A percentile compares a stretch with the other conserved stretches of the same genome.
Conservation (phyloP, 2,113 vertebrate species). For the Gnathonemus longibarbis region DNA sequence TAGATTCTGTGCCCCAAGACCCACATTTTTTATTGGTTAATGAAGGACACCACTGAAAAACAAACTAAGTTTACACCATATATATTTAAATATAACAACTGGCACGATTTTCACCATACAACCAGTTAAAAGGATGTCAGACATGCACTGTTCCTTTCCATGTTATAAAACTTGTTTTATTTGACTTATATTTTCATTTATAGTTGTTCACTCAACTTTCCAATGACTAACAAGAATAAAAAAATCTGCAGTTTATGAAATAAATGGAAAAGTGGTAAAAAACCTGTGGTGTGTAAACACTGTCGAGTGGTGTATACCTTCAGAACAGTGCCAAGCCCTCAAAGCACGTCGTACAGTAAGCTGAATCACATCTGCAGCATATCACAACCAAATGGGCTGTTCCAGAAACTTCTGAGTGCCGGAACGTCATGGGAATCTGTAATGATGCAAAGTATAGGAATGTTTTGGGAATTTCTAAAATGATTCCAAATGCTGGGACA, state of each 20-base stretch:
- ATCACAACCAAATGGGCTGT: neutral
- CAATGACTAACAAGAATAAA: too few species aligned
- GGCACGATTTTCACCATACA: neutral
- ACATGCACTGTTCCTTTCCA: too few species aligned
- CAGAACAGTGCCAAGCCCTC: neutral
- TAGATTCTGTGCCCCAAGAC: too few species aligned
- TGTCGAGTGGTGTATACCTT: neutral
- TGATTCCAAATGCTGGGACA: neutral
- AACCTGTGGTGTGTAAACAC: too few species aligned
- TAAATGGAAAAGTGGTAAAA: too few species aligned
- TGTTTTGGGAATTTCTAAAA: neutral
- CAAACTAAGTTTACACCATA: neutral
- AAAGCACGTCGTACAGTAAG: neutral
- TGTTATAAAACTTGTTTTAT: too few species aligned
- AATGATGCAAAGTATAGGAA: neutral
- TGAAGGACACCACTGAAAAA: neutral
- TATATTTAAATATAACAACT: neutral
- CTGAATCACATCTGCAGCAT: neutral
- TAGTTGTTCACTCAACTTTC: too few species aligned
- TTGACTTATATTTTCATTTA: too few species aligned
- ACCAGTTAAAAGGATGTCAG: too few species aligned
- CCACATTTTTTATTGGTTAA: neutral
- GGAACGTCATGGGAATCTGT: neutral
- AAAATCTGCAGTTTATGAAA: too few species aligned
- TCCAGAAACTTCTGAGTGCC: neutral